A percentile compares a stretch with the other conserved stretches of the same genome.
phyloP scores from a whole-genome alignment of 2,888 invertebrate species.

The Meta bourneti region DNA sequence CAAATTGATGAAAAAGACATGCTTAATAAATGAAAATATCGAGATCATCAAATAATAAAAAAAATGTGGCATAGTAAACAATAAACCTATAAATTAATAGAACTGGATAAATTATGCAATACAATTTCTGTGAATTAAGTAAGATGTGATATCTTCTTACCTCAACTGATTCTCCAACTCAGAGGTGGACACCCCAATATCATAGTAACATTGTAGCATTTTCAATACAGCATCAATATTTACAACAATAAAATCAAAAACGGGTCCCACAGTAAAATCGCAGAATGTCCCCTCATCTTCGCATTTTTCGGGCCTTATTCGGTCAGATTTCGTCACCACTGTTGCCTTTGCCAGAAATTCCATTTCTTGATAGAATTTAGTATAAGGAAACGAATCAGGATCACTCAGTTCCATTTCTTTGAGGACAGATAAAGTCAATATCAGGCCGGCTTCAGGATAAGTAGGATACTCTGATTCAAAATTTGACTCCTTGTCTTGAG shows the following conservation, averaged over 20 bases:
- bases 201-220: slow-evolving; percentile 13
- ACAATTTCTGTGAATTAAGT: too few relatives aligned
- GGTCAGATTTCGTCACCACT: neutral
- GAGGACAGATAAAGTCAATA: slow-evolving; percentile 37
- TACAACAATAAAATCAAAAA: slow-evolving; percentile 42
- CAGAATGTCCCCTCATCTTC: neutral
- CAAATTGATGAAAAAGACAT: too few relatives aligned
- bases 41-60: too few relatives aligned
- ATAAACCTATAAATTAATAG: too few relatives aligned
- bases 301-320: slow-evolving; percentile 16
- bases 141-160: slow-evolving; percentile 8
- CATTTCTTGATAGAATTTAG: slow-evolving; percentile 48
- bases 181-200: slow-evolving; percentile 2
- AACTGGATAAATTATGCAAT: too few relatives aligned
- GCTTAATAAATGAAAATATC: too few relatives aligned
- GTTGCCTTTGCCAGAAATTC: slow-evolving; percentile 19
- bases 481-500: neutral
- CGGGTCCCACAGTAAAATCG: neutral
- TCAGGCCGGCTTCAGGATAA: slow-evolving; percentile 50
- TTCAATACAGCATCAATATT: neutral
- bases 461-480: slow-evolving; percentile 37
- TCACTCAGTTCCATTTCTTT: slow-evolving; percentile 40
- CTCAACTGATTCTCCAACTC: slow-evolving; percentile 22
- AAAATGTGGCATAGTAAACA: too few relatives aligned
- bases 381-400: slow-evolving; percentile 34